Evolutionary conservation across 2,113 vertebrate genomes (phyloP).

Genomic region (Gobius niger): DNA sequence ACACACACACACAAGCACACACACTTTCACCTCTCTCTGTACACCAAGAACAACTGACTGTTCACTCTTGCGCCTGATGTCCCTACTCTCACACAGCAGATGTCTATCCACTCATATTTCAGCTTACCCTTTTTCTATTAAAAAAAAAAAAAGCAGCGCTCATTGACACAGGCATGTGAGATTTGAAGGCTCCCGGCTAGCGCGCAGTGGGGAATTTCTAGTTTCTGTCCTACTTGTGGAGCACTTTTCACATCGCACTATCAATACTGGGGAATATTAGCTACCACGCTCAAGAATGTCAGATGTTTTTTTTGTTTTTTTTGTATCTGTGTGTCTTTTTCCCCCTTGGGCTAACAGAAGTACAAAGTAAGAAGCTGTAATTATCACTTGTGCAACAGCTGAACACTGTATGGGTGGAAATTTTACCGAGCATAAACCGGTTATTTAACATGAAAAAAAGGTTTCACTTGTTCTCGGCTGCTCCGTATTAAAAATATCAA

Average conservation of each 20-base stretch:
- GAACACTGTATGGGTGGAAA: conserved; percentile 14
- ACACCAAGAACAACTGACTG: conserved; percentile 59
- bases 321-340: conserved; percentile 12
- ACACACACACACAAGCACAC: no score
- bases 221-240: conserved; percentile 76
- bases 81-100: conserved; percentile 32
- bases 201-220: conserved; percentile 75
- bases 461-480: conserved; percentile 35
- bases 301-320: conserved; percentile 18
- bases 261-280: conserved; percentile 63
- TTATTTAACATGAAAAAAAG: conserved; percentile 8
- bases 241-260: conserved; percentile 76
- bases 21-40: conserved; percentile 42
- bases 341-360: conserved; percentile 20
- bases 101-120: conserved; percentile 58
- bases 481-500: conserved; percentile 56
- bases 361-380: conserved; percentile 18
- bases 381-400: conserved; percentile 11
- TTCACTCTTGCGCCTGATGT: conserved; percentile 65
- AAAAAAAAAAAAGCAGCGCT: conserved; percentile 45
- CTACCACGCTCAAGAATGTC: conserved; percentile 60
- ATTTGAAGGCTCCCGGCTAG: conserved; percentile 71
- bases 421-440: conserved; percentile 19
- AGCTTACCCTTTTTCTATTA: conserved; percentile 20
- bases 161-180: conserved; percentile 73